A percentile compares a stretch with the other conserved stretches of the same genome.
These are phyloP conservation scores for Philhelius pedissequus DNA, from an alignment of 2,888 invertebrate genomes.

Conservation along the genomic window DNA sequence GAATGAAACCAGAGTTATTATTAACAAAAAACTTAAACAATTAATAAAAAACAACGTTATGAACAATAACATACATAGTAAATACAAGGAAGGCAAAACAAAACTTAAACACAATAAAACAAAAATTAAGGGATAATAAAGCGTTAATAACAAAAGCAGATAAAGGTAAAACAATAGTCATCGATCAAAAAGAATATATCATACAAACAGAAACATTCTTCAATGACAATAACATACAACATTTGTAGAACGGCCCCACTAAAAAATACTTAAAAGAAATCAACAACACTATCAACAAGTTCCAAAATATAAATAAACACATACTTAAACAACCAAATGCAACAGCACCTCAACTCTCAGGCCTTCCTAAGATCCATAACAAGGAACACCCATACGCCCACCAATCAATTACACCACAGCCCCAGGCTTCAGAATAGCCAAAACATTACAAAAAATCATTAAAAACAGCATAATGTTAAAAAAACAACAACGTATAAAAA, in stretches of 20 bases:
- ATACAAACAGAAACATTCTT: not conserved
- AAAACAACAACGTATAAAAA: not conserved
- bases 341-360: not conserved
- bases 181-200: not conserved
- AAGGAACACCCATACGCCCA: too few species aligned
- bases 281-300: not conserved
- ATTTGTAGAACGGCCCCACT: not conserved
- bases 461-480: not conserved
- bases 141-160: not conserved
- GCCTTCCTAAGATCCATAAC: too few species aligned
- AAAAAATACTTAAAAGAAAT: not conserved
- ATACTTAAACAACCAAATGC: not conserved
- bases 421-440: not conserved
- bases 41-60: too few species aligned
- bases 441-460: not conserved
- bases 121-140: not conserved
- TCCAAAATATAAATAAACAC: not conserved
- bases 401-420: not conserved
- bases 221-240: not conserved
- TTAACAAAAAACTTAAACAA: too few species aligned
- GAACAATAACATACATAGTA: not conserved
- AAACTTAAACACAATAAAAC: not conserved
- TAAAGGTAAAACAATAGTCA: not conserved
- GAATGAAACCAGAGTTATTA: too few species aligned
- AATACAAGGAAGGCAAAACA: not conserved